Evolutionary conservation across 2,888 invertebrate species (phyloP), one percentile per base, ranked within the genome.

Genomic region (Pelosia muscerda): DNA sequence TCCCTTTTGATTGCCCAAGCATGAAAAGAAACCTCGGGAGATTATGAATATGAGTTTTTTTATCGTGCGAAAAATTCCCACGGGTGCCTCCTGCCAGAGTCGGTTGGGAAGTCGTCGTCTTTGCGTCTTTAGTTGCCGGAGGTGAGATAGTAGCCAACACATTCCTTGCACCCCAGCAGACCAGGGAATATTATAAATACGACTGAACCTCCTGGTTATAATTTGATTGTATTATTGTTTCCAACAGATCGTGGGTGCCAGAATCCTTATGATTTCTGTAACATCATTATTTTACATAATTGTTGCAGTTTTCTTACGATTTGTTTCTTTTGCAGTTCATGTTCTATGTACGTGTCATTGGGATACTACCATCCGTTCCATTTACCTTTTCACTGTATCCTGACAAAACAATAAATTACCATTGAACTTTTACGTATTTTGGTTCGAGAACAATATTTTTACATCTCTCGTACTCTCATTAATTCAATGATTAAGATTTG

Each of bases 331-430:
- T 57, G 59, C 68, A 66, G 66, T 82, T 25, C 81, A 83, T 84
- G 81, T 88, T 88, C 89, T 19, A 60, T 60, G 87, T 65, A 68
- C 65, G 65, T 78, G 72, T 89, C 82, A 88, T 88, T 82, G 86
- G 84, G 79, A 82, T 79, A 75, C 84, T 88, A 87, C 86, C 88
- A 86, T 88, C 85, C 86, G 88, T 83, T 88, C 85, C 85, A 87
- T 88, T 85, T 88, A 87, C 83, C 82, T 84, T 77, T 81, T 81
- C 79, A 82, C 75, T 73, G 74, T 75, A 83, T 81, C 81, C 84
- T 82, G 75, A 84, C 83, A 84, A 84, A 42, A 85, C 83, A 77
- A 77, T 77, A 76, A 83, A 83, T 81, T 77, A 74, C 81, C 82
- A 83, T 79, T 86, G 81, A 85, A 85, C 85, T 83, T 75, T 77